A percentile compares a stretch with the other conserved stretches of the same genome.
Evolutionary conservation across 1,140 invertebrate genomes (phyloP).

Genomic region (Euura saliciscinereae): DNA sequence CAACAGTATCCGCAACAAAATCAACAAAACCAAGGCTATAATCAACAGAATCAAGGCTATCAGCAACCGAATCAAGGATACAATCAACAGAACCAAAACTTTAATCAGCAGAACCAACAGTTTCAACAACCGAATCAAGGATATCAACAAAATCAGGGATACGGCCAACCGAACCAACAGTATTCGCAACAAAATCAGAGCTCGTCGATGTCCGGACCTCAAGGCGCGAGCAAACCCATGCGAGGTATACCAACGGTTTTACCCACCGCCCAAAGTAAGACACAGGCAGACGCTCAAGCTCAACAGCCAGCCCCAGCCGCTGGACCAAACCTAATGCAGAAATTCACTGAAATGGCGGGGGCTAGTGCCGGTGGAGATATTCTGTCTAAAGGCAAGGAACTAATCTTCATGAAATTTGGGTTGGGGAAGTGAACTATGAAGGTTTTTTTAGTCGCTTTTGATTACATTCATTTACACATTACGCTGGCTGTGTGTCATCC

Average conservation of each 20-base stretch:
- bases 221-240: constrained; percentile 48
- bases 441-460: neutral
- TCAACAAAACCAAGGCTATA: constrained; percentile 24
- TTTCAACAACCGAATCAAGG: constrained; percentile 2
- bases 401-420: constrained; percentile 91
- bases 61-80: constrained; percentile 34
- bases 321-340: constrained; percentile 79
- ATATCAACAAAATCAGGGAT: constrained; percentile 17
- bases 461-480: neutral
- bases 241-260: constrained; percentile 67
- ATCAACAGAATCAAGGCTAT: constrained; percentile 17
- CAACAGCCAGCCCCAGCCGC: constrained; percentile 52
- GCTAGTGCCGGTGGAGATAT: constrained; percentile 82
- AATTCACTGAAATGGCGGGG: constrained; percentile 76
- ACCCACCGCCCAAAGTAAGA: constrained; percentile 61
- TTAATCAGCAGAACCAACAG: constrained; percentile 21
- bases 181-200: constrained; percentile 49
- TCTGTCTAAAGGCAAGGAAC: constrained; percentile 87
- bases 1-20: constrained; percentile 39
- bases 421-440: constrained; percentile 64
- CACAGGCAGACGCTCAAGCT: constrained; percentile 52
- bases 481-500: neutral
- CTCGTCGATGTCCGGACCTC: constrained; percentile 30
- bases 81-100: constrained; percentile 14
- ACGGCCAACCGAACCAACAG: constrained; percentile 22